Base-by-base conservation (phyloP, 1,140 invertebrate species). In the Hyphantria cunea region DNA sequence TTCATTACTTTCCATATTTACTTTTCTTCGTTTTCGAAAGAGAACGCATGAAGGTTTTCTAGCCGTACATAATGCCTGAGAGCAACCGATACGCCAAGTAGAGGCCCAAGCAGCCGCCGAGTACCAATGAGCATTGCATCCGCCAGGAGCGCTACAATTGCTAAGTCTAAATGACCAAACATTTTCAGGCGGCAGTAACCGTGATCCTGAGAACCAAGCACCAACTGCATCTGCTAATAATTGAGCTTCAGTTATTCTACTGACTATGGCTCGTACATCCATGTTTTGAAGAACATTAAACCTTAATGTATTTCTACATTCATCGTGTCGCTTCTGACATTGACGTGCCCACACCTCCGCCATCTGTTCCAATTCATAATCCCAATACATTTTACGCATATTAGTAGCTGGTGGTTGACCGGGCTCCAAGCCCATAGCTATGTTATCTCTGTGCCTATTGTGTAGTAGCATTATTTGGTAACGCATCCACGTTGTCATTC, bases 341-440 rank as follows among this genome's bases (percentile, higher is more conserved):
- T 90, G 87, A 0, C 84, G 69, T 0, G 86, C 86, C 87, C 87
- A 90, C 7, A 79, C 66, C 10, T 89, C 86, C 3, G 87, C 87
- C 78, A 86, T 86, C 49, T 81, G 69, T 53, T 90, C 87, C 0
- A 90, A 73, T 53, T 90, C 86, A 25, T 85, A 84, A 52, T 90
- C 87, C 87, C 87, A 90, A 44, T 90, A 90, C 78, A 90, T 80
- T 44, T 89, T 90, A 5, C 87, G 74, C 87, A 90, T 90, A 58
- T 90, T 90, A 9, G 86, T 68, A 10, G 87, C 87, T 10, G 86
- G 77, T 2, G 87, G 87, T 34, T 89, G 84, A 0, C 83, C 87
- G 5, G 86, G 75, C 55, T 90, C 84, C 5, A 90, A 71, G 0
- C 87, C 87, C 77, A 87, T 80, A 10, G 87, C 87, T 34, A 90